Conservation (phyloP, 2,888 invertebrate genomes). For the Torymus texanus region DNA sequence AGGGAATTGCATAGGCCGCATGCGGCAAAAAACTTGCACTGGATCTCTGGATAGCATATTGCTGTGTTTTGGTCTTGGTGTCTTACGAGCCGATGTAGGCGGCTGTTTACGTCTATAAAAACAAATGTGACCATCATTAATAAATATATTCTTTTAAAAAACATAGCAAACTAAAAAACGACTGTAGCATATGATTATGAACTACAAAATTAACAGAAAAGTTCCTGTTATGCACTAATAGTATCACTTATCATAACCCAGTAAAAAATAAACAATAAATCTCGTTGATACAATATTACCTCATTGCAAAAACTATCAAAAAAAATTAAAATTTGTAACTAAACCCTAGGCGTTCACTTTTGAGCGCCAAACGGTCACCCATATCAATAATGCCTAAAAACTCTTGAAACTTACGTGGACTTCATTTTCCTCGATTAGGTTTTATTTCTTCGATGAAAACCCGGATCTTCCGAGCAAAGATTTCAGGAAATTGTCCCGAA, state of each 20-base stretch:
- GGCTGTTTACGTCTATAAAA: constrained; percentile 68
- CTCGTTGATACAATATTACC: too few species aligned
- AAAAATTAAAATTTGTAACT: too few species aligned
- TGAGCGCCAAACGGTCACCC: constrained; percentile 7
- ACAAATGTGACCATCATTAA: not conserved
- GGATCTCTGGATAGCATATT: constrained; percentile 79
- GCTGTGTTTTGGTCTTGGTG: constrained; percentile 63
- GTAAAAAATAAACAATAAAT: too few species aligned
- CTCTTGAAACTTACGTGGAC: constrained; percentile 51
- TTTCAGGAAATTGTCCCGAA: not conserved
- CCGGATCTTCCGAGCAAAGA: not conserved
- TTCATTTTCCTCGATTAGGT: constrained; percentile 40
- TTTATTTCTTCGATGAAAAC: not conserved
- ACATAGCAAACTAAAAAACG: too few species aligned
- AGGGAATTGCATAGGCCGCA: constrained; percentile 86
- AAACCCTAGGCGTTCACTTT: constrained; percentile 14
- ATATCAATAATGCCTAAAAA: constrained; percentile 2
- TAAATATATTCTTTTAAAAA: too few species aligned
- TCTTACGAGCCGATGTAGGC: constrained; percentile 68
- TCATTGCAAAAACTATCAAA: too few species aligned
- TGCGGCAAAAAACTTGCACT: constrained; percentile 91
- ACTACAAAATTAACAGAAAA: too few species aligned
- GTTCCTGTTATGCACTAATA: too few species aligned
- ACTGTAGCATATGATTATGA: too few species aligned
- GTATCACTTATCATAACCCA: too few species aligned